phyloP scores from a whole-genome alignment of 1,140 invertebrate species.

The Hyposmocoma kahamanoa region DNA sequence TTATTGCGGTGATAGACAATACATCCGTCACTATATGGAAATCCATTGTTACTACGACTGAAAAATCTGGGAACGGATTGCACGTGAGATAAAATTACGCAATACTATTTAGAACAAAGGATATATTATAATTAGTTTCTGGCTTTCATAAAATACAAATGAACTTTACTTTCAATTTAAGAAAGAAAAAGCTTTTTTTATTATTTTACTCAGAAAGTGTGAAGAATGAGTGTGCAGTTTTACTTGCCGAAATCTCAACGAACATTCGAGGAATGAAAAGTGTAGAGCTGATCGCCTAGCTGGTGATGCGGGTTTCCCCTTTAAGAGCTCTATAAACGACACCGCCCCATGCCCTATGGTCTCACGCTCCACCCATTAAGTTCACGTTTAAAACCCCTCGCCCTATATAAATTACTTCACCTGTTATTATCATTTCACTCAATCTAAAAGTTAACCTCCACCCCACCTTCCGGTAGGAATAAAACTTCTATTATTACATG shows the following conservation, averaged over 20 bases:
- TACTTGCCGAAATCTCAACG: conserved; percentile 12
- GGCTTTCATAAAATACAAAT: no score
- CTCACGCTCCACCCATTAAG: background rate
- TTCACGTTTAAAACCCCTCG: background rate
- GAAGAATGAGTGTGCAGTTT: conserved; percentile 8
- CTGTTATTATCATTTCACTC: background rate
- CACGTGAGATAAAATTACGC: conserved; percentile 3
- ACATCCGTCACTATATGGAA: conserved; percentile 4
- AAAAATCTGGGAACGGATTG: no score
- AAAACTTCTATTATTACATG: background rate
- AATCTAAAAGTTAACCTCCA: background rate
- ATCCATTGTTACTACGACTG: background rate
- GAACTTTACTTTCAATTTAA: no score
- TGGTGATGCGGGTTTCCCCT: conserved; percentile 14
- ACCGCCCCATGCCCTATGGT: conserved; percentile 7
- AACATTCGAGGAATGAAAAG: conserved; percentile 8
- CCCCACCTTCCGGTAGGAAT: background rate
- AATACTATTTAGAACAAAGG: no score
- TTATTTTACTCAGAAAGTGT: no score
- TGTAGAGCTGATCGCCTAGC: no score
- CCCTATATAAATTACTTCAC: conserved; percentile 1
- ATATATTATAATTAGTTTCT: no score
- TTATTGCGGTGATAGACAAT: conserved; percentile 13
- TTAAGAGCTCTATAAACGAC: conserved; percentile 25
- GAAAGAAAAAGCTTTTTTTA: no score